phyloP scores from a whole-genome alignment of 2,888 invertebrate species.

The Baronia brevicornis region DNA sequence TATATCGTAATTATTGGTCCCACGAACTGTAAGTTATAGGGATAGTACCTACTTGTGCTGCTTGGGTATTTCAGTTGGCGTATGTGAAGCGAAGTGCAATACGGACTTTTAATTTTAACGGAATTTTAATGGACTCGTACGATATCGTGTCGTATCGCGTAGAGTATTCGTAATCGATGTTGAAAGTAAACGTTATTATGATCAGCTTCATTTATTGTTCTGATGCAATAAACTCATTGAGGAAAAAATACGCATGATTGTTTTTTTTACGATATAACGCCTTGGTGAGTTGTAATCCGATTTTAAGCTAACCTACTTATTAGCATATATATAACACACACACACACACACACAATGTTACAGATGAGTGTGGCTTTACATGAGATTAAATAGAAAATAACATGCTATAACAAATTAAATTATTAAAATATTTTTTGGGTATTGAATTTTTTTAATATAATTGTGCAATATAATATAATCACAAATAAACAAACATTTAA shows the following conservation, averaged over 20 bases:
- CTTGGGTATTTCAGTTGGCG: slow-evolving; percentile 54
- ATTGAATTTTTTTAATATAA: not conserved
- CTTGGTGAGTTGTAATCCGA: slow-evolving; percentile 40
- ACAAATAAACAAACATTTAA: no score
- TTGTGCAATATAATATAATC: not conserved
- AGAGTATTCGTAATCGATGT: slow-evolving; percentile 73
- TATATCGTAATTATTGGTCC: slow-evolving; percentile 68
- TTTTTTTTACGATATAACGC: slow-evolving; percentile 49
- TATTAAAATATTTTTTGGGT: no score
- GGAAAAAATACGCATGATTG: slow-evolving; percentile 49
- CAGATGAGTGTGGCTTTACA: no score
- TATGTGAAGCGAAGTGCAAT: slow-evolving; percentile 68
- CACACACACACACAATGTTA: no score
- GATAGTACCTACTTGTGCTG: slow-evolving; percentile 59
- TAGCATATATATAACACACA: slow-evolving; percentile 37
- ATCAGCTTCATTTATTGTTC: slow-evolving; percentile 75
- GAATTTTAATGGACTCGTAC: slow-evolving; percentile 58
- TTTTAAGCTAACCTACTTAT: slow-evolving; percentile 38
- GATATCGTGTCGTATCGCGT: slow-evolving; percentile 64
- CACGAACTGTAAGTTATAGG: slow-evolving; percentile 73
- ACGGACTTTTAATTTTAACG: slow-evolving; percentile 61
- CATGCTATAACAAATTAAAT: no score
- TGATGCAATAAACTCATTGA: slow-evolving; percentile 74
- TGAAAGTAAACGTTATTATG: slow-evolving; percentile 75
- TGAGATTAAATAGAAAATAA: no score